phyloP scores from a whole-genome alignment of 2,888 invertebrate genomes.

The Hoplodrina blanda region DNA sequence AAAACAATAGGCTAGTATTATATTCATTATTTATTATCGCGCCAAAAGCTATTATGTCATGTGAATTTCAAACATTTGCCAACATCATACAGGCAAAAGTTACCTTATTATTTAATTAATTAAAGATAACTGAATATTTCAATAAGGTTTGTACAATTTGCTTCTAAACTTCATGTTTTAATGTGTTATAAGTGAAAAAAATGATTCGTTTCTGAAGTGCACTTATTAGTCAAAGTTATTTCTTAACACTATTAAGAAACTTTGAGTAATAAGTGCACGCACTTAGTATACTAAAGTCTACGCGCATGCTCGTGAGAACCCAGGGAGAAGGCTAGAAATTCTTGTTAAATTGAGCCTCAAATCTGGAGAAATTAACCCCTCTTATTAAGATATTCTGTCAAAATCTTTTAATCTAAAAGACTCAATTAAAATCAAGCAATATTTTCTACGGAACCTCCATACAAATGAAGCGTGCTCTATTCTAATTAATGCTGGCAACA shows the following conservation, averaged over 20 bases:
- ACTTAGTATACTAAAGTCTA: no score
- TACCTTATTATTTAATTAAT: no score
- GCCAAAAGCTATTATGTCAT: not conserved
- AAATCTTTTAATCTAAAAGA: not conserved
- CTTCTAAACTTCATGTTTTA: not conserved
- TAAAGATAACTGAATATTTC: no score
- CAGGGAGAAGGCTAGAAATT: not conserved
- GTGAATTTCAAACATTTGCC: not conserved
- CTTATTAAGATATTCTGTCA: not conserved
- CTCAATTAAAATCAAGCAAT: not conserved
- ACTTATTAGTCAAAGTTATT: no score
- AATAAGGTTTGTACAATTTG: no score
- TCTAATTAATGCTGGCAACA: constrained; percentile 63
- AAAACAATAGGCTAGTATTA: no score
- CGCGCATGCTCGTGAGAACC: not conserved
- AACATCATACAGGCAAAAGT: not conserved
- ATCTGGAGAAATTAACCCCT: not conserved
- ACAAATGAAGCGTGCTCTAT: constrained; percentile 44
- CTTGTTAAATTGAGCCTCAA: not conserved
- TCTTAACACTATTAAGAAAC: no score
- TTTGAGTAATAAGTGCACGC: no score
- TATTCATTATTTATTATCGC: no score
- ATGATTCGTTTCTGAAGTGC: no score
- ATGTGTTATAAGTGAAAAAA: no score
- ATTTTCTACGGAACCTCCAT: constrained; percentile 47